These are phyloP conservation scores for Sebastolobus alascanus DNA, from an alignment of 2,797 vertebrate species.

Conservation along the genomic window DNA sequence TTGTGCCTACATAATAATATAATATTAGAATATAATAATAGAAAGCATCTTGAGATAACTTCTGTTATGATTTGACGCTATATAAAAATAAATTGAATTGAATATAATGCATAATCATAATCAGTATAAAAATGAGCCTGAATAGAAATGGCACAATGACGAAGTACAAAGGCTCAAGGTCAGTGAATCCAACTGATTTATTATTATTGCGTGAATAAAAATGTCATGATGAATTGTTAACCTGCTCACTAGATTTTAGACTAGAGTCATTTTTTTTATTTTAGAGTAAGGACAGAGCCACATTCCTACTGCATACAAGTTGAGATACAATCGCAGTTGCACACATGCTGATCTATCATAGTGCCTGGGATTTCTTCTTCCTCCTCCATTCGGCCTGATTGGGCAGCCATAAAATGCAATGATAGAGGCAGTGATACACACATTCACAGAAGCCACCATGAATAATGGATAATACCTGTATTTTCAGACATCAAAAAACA, in stretches of 20 bases:
- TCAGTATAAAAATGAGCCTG: not conserved
- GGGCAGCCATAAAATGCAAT: constrained; percentile 1
- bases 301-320: not conserved
- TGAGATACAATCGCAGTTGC: not conserved
- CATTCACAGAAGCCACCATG: constrained; percentile 39
- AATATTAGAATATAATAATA: too few relatives aligned
- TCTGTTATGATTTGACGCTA: too few relatives aligned
- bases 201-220: not conserved
- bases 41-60: too few relatives aligned
- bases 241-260: not conserved
- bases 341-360: not conserved
- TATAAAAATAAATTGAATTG: too few relatives aligned
- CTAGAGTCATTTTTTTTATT: too few relatives aligned
- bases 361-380: not conserved
- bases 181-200: not conserved
- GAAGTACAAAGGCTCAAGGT: not conserved
- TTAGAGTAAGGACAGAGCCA: not conserved
- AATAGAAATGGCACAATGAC: not conserved
- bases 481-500: constrained; percentile 53
- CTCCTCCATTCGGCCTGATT: constrained; percentile 9
- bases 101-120: not conserved
- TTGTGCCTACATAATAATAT: too few relatives aligned
- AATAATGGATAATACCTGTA: constrained; percentile 62
- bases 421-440: constrained; percentile 1
- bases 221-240: not conserved